Percentiles rank a stretch among this genome's conserved stretches.
Evolutionary conservation across 2,888 invertebrate genomes (phyloP).

Genomic region (Stenchaetothrips biformis): DNA sequence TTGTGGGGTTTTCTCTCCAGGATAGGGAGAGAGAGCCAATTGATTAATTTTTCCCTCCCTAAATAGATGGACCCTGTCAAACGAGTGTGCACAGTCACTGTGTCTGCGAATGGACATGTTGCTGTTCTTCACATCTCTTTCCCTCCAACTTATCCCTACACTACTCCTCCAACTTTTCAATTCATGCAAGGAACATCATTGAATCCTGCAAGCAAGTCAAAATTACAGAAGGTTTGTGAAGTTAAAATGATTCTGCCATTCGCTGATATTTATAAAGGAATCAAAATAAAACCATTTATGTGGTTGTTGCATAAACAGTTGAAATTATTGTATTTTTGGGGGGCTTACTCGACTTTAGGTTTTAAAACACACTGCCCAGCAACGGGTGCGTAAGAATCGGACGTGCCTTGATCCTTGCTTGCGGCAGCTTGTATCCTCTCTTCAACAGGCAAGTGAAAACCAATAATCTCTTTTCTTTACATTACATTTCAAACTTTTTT

Average conservation of each 20-base stretch:
- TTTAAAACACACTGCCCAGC: slow-evolving; percentile 72
- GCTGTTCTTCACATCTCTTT: slow-evolving; percentile 62
- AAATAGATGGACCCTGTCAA: slow-evolving; percentile 52
- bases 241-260: slow-evolving; percentile 20
- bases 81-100: slow-evolving; percentile 56
- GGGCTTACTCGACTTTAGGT: slow-evolving; percentile 44
- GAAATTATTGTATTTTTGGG: neutral
- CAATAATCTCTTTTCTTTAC: too few species aligned
- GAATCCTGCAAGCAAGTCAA: slow-evolving; percentile 64
- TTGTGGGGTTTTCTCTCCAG: neutral
- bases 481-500: slow-evolving; percentile 42
- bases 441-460: slow-evolving; percentile 52
- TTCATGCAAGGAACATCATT: slow-evolving; percentile 63
- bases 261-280: neutral
- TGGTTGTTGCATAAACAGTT: neutral
- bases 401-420: slow-evolving; percentile 86
- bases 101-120: slow-evolving; percentile 51
- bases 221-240: slow-evolving; percentile 62
- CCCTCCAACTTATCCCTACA: slow-evolving; percentile 68
- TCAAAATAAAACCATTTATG: neutral
- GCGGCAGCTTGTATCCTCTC: slow-evolving; percentile 60
- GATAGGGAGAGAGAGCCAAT: neutral
- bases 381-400: slow-evolving; percentile 76
- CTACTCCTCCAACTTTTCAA: slow-evolving; percentile 60
- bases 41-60: slow-evolving; percentile 16